Conservation (phyloP, 2,113 vertebrate species). For the Lipotes vexillifer region DNA sequence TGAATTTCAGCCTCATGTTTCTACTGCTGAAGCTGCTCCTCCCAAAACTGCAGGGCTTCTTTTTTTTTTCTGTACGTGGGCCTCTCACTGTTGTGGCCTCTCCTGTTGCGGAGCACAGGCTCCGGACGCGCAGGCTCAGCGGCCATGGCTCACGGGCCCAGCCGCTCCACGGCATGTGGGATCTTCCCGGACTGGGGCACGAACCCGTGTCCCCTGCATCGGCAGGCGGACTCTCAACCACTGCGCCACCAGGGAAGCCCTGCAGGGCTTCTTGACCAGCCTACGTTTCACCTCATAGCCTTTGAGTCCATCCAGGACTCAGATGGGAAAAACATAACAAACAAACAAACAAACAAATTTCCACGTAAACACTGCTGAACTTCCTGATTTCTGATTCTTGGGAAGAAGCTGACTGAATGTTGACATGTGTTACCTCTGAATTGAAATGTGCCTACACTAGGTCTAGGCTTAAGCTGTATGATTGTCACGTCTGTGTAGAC, state of each 20-base stretch:
- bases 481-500: not conserved
- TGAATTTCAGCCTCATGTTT: not conserved
- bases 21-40: not conserved
- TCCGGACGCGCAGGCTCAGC: too few relatives aligned
- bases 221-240: too few relatives aligned
- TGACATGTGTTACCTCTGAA: not conserved
- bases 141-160: too few relatives aligned
- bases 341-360: not conserved
- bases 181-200: too few relatives aligned
- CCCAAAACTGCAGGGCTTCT: not conserved
- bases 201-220: too few relatives aligned
- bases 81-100: too few relatives aligned
- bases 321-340: not conserved
- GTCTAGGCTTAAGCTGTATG: not conserved
- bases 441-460: not conserved
- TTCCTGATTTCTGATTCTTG: not conserved
- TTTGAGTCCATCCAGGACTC: not conserved
- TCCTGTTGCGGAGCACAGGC: too few relatives aligned
- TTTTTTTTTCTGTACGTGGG: not conserved
- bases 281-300: not conserved
- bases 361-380: not conserved
- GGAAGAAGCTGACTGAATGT: not conserved
- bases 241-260: too few relatives aligned
- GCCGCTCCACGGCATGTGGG: too few relatives aligned
- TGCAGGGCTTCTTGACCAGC: not conserved